phyloP scores from a whole-genome alignment of 2,888 invertebrate genomes.

The Harpalus rufipes region DNA sequence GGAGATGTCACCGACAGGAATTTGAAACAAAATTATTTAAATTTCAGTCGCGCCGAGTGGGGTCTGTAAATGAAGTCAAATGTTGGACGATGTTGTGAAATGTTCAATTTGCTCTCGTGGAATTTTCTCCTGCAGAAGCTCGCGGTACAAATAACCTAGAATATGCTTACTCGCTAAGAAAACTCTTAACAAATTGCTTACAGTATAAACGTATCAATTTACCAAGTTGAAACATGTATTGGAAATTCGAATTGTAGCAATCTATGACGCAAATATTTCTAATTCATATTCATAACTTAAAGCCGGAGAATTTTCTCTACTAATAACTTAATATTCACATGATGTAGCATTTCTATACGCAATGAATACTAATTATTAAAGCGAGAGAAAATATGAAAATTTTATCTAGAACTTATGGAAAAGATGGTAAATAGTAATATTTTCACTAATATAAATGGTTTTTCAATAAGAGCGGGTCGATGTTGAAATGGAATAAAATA shows the following conservation, averaged over 20 bases:
- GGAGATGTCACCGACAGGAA: conserved; percentile 58
- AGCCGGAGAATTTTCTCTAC: background rate
- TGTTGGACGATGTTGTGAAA: conserved; percentile 42
- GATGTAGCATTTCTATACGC: background rate
- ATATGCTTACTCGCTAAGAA: conserved; percentile 18
- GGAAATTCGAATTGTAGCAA: background rate
- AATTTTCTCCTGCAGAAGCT: conserved; percentile 29
- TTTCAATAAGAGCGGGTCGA: too few species aligned
- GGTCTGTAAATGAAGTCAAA: conserved; percentile 38
- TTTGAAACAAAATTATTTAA: conserved; percentile 62
- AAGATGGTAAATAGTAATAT: too few species aligned
- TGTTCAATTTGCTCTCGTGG: conserved; percentile 30
- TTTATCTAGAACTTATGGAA: background rate
- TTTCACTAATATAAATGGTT: too few species aligned
- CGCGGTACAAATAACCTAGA: conserved; percentile 9
- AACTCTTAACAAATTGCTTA: background rate
- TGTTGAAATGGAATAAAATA: too few species aligned
- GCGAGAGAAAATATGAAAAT: background rate
- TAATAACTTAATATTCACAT: background rate
- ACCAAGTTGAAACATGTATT: too few species aligned
- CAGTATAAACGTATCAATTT: background rate
- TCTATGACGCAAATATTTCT: background rate
- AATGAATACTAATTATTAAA: background rate
- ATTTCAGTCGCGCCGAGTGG: conserved; percentile 40
- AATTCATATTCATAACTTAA: conserved; percentile 4